These are phyloP conservation scores for Macrochelys suwanniensis DNA, from an alignment of 2,797 vertebrate species.

Conservation along the genomic window DNA sequence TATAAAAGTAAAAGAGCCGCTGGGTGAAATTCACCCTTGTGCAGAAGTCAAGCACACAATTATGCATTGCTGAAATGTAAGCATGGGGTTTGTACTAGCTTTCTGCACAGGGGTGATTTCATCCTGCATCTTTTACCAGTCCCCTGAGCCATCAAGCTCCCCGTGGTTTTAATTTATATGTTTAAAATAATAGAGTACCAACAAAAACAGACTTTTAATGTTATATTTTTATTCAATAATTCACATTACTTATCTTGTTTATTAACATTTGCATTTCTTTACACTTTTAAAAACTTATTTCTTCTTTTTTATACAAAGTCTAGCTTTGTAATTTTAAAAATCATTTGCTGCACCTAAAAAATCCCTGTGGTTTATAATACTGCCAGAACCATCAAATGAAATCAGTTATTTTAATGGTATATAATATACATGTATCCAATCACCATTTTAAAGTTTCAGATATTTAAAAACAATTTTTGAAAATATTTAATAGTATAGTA, in stretches of 20 bases:
- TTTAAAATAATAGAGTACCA: background rate
- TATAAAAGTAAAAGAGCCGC: background rate
- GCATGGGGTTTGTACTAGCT: background rate
- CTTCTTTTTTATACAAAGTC: background rate
- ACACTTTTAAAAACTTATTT: background rate
- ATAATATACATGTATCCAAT: background rate
- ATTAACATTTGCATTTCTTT: background rate
- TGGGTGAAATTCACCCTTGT: background rate
- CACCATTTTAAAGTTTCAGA: background rate
- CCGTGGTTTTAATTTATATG: background rate
- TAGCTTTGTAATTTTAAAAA: background rate
- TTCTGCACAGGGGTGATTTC: background rate
- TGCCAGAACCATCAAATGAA: conserved; percentile 22
- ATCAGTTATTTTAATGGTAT: background rate
- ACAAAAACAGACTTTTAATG: background rate
- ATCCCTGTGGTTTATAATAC: background rate
- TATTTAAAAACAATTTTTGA: background rate
- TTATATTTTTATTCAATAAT: conserved; percentile 22
- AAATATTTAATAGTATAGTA: background rate
- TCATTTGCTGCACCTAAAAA: conserved; percentile 7
- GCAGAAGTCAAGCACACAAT: background rate
- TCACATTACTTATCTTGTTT: background rate
- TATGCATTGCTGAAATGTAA: background rate
- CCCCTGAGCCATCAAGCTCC: background rate
- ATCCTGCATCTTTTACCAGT: background rate